Evolutionary conservation across 37 sponge, comb jelly and placozoan genomes (phyloP).

Genomic region (Agelas oroides): DNA sequence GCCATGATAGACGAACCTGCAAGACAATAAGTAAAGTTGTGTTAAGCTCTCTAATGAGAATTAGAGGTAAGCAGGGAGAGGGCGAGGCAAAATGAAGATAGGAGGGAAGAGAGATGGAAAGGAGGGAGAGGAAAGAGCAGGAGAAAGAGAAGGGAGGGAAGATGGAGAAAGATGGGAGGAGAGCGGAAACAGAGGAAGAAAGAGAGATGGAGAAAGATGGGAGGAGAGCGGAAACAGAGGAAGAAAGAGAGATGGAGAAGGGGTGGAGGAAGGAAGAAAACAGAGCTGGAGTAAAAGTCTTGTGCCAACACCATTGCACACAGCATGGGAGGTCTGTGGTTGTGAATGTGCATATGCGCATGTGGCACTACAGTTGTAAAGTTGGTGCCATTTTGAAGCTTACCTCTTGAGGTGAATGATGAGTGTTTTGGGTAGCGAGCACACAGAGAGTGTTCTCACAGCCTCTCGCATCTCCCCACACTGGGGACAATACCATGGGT

Average conservation of each 20-base stretch:
- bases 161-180: neutral
- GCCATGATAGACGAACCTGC: slow-evolving; percentile 73
- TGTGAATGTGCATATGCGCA: too few species aligned
- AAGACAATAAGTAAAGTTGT: neutral
- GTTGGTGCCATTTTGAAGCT: too few species aligned
- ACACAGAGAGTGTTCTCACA: slow-evolving; percentile 14
- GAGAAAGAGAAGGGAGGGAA: neutral
- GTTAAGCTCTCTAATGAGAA: too few species aligned
- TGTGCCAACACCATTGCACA: too few species aligned
- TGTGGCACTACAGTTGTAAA: too few species aligned
- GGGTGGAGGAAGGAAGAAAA: too few species aligned
- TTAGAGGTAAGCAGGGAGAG: too few species aligned
- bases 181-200: neutral
- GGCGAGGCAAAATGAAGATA: too few species aligned
- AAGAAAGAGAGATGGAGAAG: neutral
- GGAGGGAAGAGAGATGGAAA: neutral
- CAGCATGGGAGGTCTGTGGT: too few species aligned
- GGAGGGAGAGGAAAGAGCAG: neutral
- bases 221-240: too few species aligned
- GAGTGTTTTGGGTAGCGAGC: slow-evolving; percentile 55
- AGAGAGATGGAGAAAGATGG: neutral
- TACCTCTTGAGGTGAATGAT: slow-evolving; percentile 83
- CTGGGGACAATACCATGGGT: slow-evolving; percentile 74
- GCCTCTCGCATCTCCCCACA: slow-evolving; percentile 55
- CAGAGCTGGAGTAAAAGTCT: too few species aligned